These are phyloP conservation scores for Bombus superbus DNA, from an alignment of 1,140 invertebrate genomes.

Conservation along the genomic window DNA sequence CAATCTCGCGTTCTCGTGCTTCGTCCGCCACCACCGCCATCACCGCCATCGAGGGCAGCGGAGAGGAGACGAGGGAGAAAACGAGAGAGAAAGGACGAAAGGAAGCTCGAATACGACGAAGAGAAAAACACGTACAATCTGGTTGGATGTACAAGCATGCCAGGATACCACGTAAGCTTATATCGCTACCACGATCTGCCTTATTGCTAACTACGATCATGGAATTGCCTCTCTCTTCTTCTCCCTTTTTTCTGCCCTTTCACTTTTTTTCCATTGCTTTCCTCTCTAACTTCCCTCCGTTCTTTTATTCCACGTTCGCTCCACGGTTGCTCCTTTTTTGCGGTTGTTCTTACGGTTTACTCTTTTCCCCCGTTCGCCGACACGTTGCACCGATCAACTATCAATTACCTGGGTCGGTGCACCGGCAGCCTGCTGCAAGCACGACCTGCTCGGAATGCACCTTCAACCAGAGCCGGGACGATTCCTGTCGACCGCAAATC, in stretches of 20 bases:
- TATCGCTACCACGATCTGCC: constrained; percentile 63
- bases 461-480: constrained; percentile 36
- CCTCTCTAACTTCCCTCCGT: background rate
- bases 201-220: constrained; percentile 66
- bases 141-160: background rate
- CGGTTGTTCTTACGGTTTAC: constrained; percentile 9
- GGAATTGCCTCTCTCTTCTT: constrained; percentile 17
- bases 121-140: background rate
- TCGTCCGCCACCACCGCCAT: background rate
- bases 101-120: background rate
- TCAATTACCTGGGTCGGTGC: constrained; percentile 69
- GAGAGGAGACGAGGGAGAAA: constrained; percentile 2
- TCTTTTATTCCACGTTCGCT: background rate
- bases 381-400: constrained; percentile 68
- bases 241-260: background rate
- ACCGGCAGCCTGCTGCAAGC: constrained; percentile 47
- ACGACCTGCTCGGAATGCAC: constrained; percentile 66
- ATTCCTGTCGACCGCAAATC: constrained; percentile 52
- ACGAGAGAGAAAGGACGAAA: background rate
- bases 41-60: background rate
- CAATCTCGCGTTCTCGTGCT: constrained; percentile 55
- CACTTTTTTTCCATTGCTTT: background rate
- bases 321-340: background rate
- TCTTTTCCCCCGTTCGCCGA: constrained; percentile 30
- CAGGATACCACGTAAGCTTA: constrained; percentile 41